phyloP scores from a whole-genome alignment of 2,113 vertebrate species.

The Petrocephalus zakoni region DNA sequence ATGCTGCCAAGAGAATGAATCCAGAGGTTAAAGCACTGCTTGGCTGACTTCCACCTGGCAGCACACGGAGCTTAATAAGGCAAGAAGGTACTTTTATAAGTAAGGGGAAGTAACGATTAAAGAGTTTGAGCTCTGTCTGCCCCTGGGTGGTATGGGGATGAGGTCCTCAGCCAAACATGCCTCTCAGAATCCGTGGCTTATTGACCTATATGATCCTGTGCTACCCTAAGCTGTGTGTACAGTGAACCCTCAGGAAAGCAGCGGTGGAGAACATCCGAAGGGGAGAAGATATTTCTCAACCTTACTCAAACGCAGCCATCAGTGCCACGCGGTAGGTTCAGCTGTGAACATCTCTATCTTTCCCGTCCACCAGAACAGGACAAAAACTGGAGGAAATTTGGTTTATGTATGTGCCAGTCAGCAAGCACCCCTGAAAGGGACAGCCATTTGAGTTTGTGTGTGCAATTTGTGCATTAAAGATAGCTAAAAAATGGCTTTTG shows the following conservation, averaged over 20 bases:
- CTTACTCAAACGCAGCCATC: background rate
- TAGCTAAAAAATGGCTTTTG: background rate
- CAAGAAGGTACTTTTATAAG: background rate
- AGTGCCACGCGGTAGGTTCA: background rate
- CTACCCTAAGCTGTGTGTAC: background rate
- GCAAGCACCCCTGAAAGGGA: background rate
- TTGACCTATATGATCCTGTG: background rate
- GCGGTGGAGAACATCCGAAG: background rate
- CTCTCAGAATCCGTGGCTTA: background rate
- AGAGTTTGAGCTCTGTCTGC: background rate
- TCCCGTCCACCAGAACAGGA: background rate
- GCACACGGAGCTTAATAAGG: constrained; percentile 2
- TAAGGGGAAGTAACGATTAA: background rate
- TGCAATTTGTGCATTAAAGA: background rate
- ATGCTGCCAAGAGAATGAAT: constrained; percentile 23
- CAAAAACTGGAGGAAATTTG: background rate
- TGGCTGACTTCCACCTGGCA: constrained; percentile 20
- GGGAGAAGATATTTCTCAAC: too few relatives aligned
- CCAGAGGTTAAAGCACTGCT: background rate
- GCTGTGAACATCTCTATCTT: background rate
- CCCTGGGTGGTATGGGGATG: background rate
- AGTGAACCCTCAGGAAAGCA: background rate
- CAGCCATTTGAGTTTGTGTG: background rate
- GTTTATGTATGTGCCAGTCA: background rate
- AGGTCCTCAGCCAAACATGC: background rate